Conservation (phyloP, 2,797 vertebrate species). For the Hydrolagus colliei region DNA sequence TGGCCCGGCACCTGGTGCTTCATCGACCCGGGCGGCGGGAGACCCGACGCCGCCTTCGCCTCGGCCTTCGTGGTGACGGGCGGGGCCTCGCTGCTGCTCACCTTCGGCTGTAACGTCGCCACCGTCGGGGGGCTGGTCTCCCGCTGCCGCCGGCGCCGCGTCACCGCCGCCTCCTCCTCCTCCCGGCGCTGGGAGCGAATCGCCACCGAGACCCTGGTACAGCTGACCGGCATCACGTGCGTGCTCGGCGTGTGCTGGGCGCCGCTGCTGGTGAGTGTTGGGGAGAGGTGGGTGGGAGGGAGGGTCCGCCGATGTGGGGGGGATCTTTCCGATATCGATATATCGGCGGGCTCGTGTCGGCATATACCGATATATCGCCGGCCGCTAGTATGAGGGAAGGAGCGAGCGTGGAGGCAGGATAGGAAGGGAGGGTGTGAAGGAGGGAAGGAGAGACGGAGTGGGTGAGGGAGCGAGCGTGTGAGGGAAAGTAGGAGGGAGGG, state of each 20-base stretch:
- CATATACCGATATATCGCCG: too few relatives aligned
- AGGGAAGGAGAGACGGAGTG: too few relatives aligned
- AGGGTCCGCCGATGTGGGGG: too few relatives aligned
- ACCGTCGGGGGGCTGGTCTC: slow-evolving; percentile 77
- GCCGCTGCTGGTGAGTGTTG: slow-evolving; percentile 80
- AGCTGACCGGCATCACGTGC: slow-evolving; percentile 90
- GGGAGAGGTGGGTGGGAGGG: too few relatives aligned
- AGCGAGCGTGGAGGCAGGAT: too few relatives aligned
- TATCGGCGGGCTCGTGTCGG: too few relatives aligned
- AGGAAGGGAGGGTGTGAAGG: too few relatives aligned
- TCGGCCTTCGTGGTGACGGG: slow-evolving; percentile 75
- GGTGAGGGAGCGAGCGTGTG: too few relatives aligned
- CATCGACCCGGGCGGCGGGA: slow-evolving; percentile 59
- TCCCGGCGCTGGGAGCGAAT: slow-evolving; percentile 83
- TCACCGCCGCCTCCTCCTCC: slow-evolving; percentile 48
- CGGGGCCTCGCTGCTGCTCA: slow-evolving; percentile 72
- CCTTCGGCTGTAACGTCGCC: slow-evolving; percentile 78
- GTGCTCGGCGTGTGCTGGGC: slow-evolving; percentile 88
- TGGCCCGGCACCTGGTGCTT: slow-evolving; percentile 98
- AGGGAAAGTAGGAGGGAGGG: too few relatives aligned
- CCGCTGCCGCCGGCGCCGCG: slow-evolving; percentile 52
- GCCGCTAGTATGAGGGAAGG: too few relatives aligned
- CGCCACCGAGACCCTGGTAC: slow-evolving; percentile 82
- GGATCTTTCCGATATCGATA: too few relatives aligned
- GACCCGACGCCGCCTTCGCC: slow-evolving; percentile 56